A percentile compares a stretch with the other conserved stretches of the same genome.
These are phyloP conservation scores for Budorcas taxicolor DNA, from an alignment of 2,113 vertebrate species.

Conservation along the genomic window DNA sequence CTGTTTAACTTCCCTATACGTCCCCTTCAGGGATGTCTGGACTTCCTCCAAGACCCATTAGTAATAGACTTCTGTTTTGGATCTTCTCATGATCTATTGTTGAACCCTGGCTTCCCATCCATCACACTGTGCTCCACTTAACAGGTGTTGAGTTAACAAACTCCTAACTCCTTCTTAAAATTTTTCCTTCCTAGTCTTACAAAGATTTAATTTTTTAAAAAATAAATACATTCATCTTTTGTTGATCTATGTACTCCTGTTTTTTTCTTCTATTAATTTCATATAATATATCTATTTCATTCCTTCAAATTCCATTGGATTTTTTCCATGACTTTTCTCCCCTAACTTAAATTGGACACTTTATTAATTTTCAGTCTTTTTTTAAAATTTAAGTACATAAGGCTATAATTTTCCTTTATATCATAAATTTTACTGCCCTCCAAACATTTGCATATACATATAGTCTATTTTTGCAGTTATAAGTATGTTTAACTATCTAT, in stretches of 20 bases:
- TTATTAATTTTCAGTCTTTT: not conserved
- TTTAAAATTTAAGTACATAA: not conserved
- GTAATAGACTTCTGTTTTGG: not conserved
- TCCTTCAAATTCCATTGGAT: not conserved
- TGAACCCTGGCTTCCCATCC: not conserved
- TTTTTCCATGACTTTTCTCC: not conserved
- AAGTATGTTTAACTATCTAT: not conserved
- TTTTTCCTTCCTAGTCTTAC: not conserved
- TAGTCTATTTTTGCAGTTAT: not conserved
- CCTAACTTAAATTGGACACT: not conserved
- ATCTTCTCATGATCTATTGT: not conserved
- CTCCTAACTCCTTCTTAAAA: not conserved
- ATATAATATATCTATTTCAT: not conserved
- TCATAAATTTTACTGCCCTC: not conserved
- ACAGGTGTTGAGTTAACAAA: not conserved
- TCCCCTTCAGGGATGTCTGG: not conserved
- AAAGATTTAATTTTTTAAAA: not conserved
- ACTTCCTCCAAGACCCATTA: not conserved
- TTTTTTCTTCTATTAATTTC: not conserved
- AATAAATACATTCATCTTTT: not conserved
- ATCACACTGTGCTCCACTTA: not conserved
- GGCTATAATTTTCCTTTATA: not conserved
- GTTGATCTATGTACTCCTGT: not conserved
- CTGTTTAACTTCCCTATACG: not conserved
- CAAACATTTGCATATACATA: not conserved